These are phyloP conservation scores for Gerosis bhagava DNA, from an alignment of 2,888 invertebrate species.

Conservation along the genomic window DNA sequence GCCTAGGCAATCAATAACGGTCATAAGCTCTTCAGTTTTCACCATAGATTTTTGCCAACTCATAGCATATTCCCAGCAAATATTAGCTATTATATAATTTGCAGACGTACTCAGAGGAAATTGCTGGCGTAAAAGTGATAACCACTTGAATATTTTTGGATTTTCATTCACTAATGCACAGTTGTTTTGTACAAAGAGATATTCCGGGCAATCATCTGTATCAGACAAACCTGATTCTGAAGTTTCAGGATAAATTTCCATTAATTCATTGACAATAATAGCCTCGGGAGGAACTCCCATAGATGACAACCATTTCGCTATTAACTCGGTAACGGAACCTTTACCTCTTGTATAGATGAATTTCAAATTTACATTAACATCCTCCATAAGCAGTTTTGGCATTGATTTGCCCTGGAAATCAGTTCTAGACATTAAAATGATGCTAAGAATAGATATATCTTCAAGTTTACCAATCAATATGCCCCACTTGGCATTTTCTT, in stretches of 20 bases:
- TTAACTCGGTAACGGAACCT: conserved; percentile 94
- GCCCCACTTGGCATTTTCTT: conserved; percentile 94
- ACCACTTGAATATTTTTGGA: conserved; percentile 81
- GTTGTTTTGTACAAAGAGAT: conserved; percentile 60
- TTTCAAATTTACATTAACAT: conserved; percentile 85
- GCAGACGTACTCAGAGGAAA: conserved; percentile 94
- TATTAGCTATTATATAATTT: conserved; percentile 90
- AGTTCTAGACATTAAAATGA: conserved; percentile 83
- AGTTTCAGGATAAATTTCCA: conserved; percentile 39
- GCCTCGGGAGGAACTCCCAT: conserved; percentile 87
- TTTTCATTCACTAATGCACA: conserved; percentile 61
- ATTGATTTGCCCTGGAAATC: conserved; percentile 59
- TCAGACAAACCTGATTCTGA: conserved; percentile 38
- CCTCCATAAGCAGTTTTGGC: conserved; percentile 79
- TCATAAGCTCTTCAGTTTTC: conserved; percentile 83
- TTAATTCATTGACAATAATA: conserved; percentile 78
- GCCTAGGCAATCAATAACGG: too few relatives aligned
- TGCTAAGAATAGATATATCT: conserved; percentile 91
- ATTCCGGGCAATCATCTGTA: conserved; percentile 50
- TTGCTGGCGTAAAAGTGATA: conserved; percentile 86
- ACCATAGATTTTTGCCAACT: conserved; percentile 92
- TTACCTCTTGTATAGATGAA: conserved; percentile 84
- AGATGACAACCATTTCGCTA: conserved; percentile 92
- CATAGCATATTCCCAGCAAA: conserved; percentile 95
- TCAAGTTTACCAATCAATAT: conserved; percentile 94